Conservation (phyloP, 2,888 invertebrate species). For the Drosophila antonietae region DNA sequence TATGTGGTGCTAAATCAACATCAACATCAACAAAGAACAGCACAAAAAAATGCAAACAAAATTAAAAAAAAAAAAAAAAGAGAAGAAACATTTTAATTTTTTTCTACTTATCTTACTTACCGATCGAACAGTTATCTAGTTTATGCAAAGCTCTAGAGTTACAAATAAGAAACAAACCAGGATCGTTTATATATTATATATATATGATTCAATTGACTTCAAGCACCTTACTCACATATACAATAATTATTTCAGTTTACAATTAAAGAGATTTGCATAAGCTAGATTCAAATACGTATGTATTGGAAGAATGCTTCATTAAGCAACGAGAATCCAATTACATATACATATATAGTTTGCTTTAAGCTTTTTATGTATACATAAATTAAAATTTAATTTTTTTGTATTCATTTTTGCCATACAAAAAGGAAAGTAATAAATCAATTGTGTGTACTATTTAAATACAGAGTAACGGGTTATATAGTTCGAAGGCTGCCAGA, state of each 20-base stretch:
- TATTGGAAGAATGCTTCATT: constrained; percentile 26
- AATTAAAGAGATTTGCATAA: constrained; percentile 44
- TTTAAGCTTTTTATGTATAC: constrained; percentile 79
- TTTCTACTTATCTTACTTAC: constrained; percentile 44
- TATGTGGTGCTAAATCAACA: constrained; percentile 59
- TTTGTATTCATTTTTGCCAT: constrained; percentile 79
- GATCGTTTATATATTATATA: constrained; percentile 31
- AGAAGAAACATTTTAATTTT: constrained; percentile 31
- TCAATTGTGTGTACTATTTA: constrained; percentile 76
- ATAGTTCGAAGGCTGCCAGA: constrained; percentile 9
- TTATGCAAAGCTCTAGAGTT: constrained; percentile 43
- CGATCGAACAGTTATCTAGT: constrained; percentile 43
- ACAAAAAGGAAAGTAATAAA: constrained; percentile 76
- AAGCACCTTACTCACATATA: constrained; percentile 25
- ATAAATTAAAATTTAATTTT: constrained; percentile 74
- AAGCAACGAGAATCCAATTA: constrained; percentile 44
- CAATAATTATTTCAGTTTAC: constrained; percentile 22
- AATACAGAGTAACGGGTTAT: constrained; percentile 11
- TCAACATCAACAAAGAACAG: constrained; percentile 31
- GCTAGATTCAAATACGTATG: constrained; percentile 42
- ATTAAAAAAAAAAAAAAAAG: constrained; percentile 14
- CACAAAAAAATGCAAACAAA: constrained; percentile 50
- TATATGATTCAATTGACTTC: constrained; percentile 18
- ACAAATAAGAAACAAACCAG: constrained; percentile 18
- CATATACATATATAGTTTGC: constrained; percentile 65